A percentile compares a stretch with the other conserved stretches of the same genome.
phyloP scores from a whole-genome alignment of 2,888 invertebrate species.

The Muscina levida region DNA sequence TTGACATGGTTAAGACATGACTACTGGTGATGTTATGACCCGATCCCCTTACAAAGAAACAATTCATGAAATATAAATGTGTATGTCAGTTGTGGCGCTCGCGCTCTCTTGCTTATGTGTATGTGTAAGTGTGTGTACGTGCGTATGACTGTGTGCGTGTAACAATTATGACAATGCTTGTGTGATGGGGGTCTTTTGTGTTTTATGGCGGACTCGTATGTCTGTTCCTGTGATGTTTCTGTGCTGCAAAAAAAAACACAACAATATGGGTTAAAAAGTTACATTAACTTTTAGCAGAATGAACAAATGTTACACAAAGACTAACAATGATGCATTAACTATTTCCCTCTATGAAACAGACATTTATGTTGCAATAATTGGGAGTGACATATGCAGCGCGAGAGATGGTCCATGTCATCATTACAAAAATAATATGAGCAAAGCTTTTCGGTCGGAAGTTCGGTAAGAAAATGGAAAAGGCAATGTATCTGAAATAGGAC shows the following conservation, averaged over 20 bases:
- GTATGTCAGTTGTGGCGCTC: no score
- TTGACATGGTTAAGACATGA: slow-evolving; percentile 57
- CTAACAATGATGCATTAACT: no score
- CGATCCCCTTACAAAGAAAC: slow-evolving; percentile 47
- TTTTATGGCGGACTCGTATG: no score
- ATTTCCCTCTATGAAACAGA: no score
- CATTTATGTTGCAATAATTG: no score
- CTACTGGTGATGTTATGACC: slow-evolving; percentile 57
- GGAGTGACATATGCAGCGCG: no score
- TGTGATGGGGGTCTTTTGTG: neutral
- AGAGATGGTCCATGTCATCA: no score
- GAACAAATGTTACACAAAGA: neutral
- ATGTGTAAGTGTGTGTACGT: neutral
- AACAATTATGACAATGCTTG: neutral
- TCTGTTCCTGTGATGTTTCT: neutral
- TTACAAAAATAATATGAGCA: no score
- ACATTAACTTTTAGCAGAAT: slow-evolving; percentile 4
- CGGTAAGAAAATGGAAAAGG: no score
- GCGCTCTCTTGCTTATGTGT: no score
- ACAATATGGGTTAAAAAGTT: slow-evolving; percentile 9
- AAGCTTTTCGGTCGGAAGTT: no score
- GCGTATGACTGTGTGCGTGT: neutral
- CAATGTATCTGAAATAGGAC: no score
- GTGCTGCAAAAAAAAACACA: neutral
- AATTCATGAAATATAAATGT: slow-evolving; percentile 12